phyloP scores from a whole-genome alignment of 2,113 vertebrate genomes.

The Dasyprocta punctata region DNA sequence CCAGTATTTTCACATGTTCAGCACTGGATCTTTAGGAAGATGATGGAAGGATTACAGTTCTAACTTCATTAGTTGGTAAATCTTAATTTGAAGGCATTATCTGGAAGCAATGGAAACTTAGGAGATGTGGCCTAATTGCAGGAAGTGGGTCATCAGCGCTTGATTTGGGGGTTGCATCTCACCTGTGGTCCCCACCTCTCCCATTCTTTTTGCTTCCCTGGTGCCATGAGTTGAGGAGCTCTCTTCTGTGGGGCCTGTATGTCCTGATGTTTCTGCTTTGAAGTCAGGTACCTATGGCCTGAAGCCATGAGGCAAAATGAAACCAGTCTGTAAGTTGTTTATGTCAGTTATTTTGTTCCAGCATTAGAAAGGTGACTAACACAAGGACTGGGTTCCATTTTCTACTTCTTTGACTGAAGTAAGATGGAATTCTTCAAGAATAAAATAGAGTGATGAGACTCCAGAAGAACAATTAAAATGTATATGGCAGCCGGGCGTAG shows the following conservation, averaged over 20 bases:
- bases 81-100: neutral
- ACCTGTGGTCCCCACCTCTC: neutral
- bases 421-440: neutral
- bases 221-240: neutral
- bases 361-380: neutral
- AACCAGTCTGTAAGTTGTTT: neutral
- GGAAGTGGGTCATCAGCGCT: neutral
- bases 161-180: neutral
- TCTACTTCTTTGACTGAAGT: neutral
- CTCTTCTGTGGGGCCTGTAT: neutral
- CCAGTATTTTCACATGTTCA: neutral
- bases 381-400: neutral
- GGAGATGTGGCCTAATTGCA: neutral
- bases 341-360: neutral
- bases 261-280: neutral
- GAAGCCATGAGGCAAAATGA: neutral
- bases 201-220: neutral
- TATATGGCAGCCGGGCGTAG: too few species aligned
- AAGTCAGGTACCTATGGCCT: neutral
- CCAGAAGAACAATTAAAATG: neutral
- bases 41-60: neutral
- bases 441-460: neutral
- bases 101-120: neutral
- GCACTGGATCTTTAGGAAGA: neutral
- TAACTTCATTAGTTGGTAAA: neutral